Conservation (phyloP, 2,797 vertebrate species). For the Alauda arvensis region DNA sequence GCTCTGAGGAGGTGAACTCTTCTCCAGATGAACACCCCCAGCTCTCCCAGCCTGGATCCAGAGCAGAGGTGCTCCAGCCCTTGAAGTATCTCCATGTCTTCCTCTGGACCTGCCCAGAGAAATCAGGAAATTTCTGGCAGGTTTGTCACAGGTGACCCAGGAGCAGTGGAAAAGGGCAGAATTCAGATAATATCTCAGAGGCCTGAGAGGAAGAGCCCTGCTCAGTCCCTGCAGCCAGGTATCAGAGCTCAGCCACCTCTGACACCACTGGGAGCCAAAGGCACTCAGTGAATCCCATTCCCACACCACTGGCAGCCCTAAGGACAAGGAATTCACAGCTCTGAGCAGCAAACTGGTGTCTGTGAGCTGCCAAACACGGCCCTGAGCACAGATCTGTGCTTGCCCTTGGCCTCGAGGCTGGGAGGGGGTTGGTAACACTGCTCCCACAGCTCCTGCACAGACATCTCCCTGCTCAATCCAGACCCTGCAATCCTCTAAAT, state of each 20-base stretch:
- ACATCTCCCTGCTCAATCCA: background rate
- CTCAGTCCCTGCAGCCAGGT: fast-evolving
- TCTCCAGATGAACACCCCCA: background rate
- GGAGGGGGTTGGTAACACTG: fast-evolving
- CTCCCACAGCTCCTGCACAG: background rate
- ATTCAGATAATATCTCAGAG: background rate
- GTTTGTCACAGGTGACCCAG: fast-evolving
- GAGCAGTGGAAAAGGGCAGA: background rate
- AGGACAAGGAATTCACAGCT: background rate
- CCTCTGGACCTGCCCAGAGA: background rate
- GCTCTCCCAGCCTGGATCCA: background rate
- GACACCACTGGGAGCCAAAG: fast-evolving
- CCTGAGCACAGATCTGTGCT: too few relatives aligned
- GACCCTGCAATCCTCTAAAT: background rate
- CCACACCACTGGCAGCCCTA: background rate
- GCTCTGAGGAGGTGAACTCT: background rate
- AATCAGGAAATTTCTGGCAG: background rate
- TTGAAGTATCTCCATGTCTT: fast-evolving
- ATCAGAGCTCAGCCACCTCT: background rate
- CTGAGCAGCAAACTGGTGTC: background rate
- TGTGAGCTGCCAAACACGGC: background rate
- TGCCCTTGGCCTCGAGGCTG: fast-evolving
- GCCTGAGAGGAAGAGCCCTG: background rate
- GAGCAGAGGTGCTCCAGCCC: background rate
- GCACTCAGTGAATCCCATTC: background rate